Conservation (phyloP, 1,140 invertebrate species). For the Eciton burchellii region DNA sequence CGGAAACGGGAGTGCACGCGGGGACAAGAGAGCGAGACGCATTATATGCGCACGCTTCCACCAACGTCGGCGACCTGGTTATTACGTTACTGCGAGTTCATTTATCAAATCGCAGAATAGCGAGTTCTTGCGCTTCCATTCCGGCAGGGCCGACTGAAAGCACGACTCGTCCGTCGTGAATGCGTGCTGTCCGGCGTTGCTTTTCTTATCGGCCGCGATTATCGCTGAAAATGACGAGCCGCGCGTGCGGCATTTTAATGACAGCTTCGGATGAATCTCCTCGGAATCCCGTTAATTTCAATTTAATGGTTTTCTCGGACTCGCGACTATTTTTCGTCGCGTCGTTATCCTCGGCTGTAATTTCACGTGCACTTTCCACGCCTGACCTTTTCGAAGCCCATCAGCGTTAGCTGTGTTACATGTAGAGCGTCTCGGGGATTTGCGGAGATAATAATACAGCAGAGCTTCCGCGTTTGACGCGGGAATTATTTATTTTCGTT, state of each 20-base stretch:
- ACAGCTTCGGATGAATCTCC: conserved; percentile 39
- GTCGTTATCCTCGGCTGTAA: conserved; percentile 36
- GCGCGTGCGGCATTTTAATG: conserved; percentile 54
- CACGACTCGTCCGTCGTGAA: conserved; percentile 42
- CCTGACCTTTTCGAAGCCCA: not conserved
- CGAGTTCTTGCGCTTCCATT: conserved; percentile 42
- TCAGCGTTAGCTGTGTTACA: conserved; percentile 1
- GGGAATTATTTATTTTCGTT: too few relatives aligned
- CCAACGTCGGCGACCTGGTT: conserved; percentile 52
- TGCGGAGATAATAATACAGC: not conserved
- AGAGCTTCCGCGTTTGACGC: not conserved
- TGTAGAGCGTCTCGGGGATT: not conserved
- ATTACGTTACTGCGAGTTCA: conserved; percentile 57
- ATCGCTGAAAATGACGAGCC: conserved; percentile 49
- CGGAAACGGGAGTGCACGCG: conserved; percentile 1
- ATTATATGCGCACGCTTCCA: conserved; percentile 54
- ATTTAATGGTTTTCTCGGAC: conserved; percentile 45
- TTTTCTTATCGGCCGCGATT: conserved; percentile 56
- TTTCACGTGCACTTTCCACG: conserved; percentile 5
- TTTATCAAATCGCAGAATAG: conserved; percentile 58
- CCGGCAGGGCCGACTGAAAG: conserved; percentile 36
- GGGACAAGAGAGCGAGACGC: conserved; percentile 23
- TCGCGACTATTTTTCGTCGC: conserved; percentile 38
- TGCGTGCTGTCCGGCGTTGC: conserved; percentile 43
- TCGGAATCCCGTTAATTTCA: conserved; percentile 37